Conservation (phyloP, 1,140 invertebrate species). For the Bilobella aurantiaca region DNA sequence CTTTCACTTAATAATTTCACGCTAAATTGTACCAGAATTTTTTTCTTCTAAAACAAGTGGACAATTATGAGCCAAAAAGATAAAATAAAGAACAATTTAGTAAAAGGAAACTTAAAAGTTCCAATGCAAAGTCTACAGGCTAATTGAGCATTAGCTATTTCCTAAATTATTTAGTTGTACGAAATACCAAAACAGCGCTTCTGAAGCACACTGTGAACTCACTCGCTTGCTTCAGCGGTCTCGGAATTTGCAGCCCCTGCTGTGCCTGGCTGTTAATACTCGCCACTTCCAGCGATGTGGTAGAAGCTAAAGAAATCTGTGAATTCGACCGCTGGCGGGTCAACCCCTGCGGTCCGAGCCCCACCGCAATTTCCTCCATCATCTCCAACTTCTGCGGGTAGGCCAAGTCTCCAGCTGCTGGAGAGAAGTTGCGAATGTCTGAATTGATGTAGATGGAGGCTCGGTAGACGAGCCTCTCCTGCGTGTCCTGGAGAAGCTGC, state of each 20-base stretch:
- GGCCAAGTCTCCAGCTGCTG: constrained; percentile 86
- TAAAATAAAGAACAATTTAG: no score
- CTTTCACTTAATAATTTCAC: no score
- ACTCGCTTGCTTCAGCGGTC: constrained; percentile 34
- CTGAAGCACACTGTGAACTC: constrained; percentile 7
- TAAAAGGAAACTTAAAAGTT: no score
- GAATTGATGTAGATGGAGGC: constrained; percentile 86
- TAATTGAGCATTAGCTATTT: no score
- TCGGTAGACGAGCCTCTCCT: constrained; percentile 90
- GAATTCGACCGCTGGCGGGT: constrained; percentile 54
- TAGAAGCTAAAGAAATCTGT: constrained; percentile 53
- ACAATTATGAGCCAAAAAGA: no score
- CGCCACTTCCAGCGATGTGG: constrained; percentile 51
- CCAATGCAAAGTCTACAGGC: no score
- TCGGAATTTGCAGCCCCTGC: constrained; percentile 28
- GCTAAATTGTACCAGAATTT: no score
- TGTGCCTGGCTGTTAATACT: constrained; percentile 40
- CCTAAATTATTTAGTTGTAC: no score
- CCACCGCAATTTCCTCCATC: constrained; percentile 61
- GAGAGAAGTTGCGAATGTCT: constrained; percentile 79
- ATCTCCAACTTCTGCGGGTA: constrained; percentile 95
- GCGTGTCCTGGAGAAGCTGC: constrained; percentile 88
- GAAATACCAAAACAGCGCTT: no score
- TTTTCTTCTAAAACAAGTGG: no score
- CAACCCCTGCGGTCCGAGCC: constrained; percentile 16